Base-by-base conservation (phyloP, 2,113 vertebrate genomes). In the Scomber colias region DNA sequence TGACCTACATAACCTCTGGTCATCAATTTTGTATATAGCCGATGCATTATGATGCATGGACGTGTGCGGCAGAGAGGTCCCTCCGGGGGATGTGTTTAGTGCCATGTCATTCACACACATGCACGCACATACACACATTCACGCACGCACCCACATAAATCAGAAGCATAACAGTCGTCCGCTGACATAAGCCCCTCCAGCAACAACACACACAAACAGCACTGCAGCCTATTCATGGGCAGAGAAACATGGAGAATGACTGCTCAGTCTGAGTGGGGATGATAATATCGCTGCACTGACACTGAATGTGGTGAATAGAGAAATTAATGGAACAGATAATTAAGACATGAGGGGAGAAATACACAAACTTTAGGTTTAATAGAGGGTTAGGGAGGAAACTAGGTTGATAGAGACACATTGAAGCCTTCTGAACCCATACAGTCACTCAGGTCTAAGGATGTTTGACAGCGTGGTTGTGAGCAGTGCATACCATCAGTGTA, bases 1-100 rank as follows among this genome's bases (percentile, higher is more conserved):
- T 90, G 92, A 90, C 92, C 92, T 77, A 89, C 76, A 83, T 82
- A 82, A 82, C 89, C 85, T 74, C 59, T 40, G 69, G 70, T 89
- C 86, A 90, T 90, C 80, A 82, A 89, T 91, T 81, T 84, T 89
- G 50, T 84, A 89, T 85, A 69, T 61, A 64, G 72, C 68, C 77
- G 77, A 84, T 82, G 85, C 62, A 85, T 75, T 87, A 84, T 87
- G 82, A 89, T 92, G 67, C 83, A 90, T 72, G 30, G 69, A 48
- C 69, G 35, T 83, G n/a, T 44, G 50, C 55, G 60, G 44, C 51
- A 59, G 74, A 65, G 62, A 61, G 50, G 59, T 70, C 46, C 53
- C 68, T 49, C 7, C 44, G 3, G 73, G 72, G 44, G 50, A n/a
- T 48, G 55, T 31, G 64, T 77, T 82, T 71, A 54, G 59, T 44